Percentiles rank a stretch among this genome's conserved stretches.
These are phyloP conservation scores for Campylomormyrus numenius DNA, from an alignment of 2,113 vertebrate species.

Conservation along the genomic window DNA sequence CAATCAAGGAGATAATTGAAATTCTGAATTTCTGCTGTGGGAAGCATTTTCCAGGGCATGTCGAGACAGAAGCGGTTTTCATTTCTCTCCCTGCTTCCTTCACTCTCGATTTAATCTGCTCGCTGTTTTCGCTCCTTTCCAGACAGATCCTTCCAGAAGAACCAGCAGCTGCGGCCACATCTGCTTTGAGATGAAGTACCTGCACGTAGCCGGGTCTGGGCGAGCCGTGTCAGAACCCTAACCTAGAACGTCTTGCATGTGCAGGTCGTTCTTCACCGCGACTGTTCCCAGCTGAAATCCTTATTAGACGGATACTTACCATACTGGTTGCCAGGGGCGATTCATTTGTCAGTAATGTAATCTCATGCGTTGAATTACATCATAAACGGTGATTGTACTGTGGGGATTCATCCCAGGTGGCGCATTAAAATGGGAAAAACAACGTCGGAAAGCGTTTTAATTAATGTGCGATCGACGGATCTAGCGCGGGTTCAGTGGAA, in stretches of 20 bases:
- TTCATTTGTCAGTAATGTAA: conserved; percentile 22
- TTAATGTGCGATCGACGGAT: neutral
- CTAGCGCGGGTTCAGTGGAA: neutral
- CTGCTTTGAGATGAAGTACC: neutral
- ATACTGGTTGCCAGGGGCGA: conserved; percentile 13
- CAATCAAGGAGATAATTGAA: neutral
- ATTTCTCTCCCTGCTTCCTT: neutral
- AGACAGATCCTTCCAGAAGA: neutral
- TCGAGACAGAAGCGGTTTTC: neutral
- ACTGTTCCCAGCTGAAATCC: conserved; percentile 15
- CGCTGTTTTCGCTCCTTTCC: neutral
- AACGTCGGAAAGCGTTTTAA: neutral
- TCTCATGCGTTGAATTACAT: conserved; percentile 17
- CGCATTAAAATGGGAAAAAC: neutral
- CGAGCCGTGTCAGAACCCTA: neutral
- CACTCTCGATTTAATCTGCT: neutral
- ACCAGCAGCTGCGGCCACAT: neutral
- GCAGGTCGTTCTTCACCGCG: neutral
- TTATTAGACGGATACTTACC: conserved; percentile 24
- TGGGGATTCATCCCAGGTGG: conserved; percentile 5
- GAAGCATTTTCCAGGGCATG: neutral
- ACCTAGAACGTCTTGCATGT: neutral
- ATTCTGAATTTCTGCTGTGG: neutral
- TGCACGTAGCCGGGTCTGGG: neutral
- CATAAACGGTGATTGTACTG: conserved; percentile 18